Evolutionary conservation across 2,113 vertebrate genomes (phyloP), one percentile per base, ranked within the genome.

Genomic region (Steatornis caripensis): DNA sequence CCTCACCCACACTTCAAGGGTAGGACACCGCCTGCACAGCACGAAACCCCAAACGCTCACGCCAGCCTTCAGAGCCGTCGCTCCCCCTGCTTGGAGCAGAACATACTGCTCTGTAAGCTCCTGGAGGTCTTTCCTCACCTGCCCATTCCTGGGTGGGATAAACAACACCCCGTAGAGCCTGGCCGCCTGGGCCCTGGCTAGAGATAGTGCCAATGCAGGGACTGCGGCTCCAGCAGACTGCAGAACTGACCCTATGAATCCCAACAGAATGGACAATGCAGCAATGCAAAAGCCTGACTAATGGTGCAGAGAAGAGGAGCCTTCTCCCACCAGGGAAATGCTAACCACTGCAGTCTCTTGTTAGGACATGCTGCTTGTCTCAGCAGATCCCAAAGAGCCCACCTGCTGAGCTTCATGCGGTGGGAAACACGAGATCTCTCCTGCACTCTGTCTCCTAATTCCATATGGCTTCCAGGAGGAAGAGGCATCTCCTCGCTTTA

Each of bases 91-190:
- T 68, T 2, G 1, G 43, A 70, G 65, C 65, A 76, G 80, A 92
- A 84, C 34, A 17, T 3, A 36, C 16, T 84, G 83, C 83, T 87
- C 46, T 93, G 65, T 39, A 82, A 83, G 69, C 48, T 87, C 64
- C 49, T 14, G 0, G 45, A 82, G 61, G 34, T 93, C 68, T 46
- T 61, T 65, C 82, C 85, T 94, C 0, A 46, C 69, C 90, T 84
- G 94, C 84, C 88, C 77, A 89, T 94, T 95, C 91, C 91, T 82
- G 65, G 57, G 57, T 79, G 84, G 61, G 57, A 93, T 84, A 79
- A 94, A 93, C 77, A 96, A 89, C 76, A 91, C 24, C 74, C 69
- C 0, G 8, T 7, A 84, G 84, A 96, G 84, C 76, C 46, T 87
- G 65, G 55, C 76, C 4, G 55, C 77, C 81, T n/a, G 76, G 36